These are phyloP conservation scores for Drosophila malerkotliana DNA, from an alignment of 1,140 invertebrate species.

Conservation along the genomic window DNA sequence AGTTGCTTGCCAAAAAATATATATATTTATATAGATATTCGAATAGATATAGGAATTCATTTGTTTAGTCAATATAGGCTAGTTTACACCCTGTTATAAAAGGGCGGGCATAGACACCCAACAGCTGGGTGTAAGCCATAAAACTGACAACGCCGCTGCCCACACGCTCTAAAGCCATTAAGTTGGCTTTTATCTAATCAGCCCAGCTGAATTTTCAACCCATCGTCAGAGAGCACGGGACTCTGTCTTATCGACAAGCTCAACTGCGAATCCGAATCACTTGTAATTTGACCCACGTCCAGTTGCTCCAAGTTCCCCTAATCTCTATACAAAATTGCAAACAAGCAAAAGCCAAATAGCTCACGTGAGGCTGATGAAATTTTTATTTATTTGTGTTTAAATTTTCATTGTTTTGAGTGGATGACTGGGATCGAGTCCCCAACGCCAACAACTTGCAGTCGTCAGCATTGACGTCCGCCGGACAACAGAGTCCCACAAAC, in stretches of 20 bases:
- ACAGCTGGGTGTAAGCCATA: slow-evolving; percentile 14
- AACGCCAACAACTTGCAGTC: slow-evolving; percentile 7
- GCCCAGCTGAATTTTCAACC: slow-evolving; percentile 16
- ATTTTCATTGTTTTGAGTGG: slow-evolving; percentile 10
- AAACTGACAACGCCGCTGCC: slow-evolving; percentile 4
- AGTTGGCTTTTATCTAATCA: slow-evolving; percentile 33
- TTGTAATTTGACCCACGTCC: slow-evolving; percentile 45
- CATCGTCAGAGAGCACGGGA: slow-evolving; percentile 14
- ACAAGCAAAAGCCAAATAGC: slow-evolving; percentile 21
- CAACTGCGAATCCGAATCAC: slow-evolving; percentile 8
- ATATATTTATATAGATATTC: slow-evolving; percentile 10
- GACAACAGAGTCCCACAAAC: slow-evolving; percentile 15
- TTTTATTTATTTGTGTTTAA: slow-evolving; percentile 7
- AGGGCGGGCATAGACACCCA: no score
- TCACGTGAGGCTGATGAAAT: slow-evolving; percentile 55
- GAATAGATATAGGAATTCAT: slow-evolving; percentile 1
- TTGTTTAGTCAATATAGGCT: not conserved
- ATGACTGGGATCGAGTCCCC: slow-evolving; percentile 8
- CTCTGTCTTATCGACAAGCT: slow-evolving; percentile 38
- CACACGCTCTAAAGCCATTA: slow-evolving; percentile 22
- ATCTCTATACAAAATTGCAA: slow-evolving; percentile 24
- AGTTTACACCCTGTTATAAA: no score
- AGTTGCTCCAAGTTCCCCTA: slow-evolving; percentile 8
- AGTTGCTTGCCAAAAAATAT: slow-evolving; percentile 55
- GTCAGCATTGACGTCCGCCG: slow-evolving; percentile 50